A percentile compares a stretch with the other conserved stretches of the same genome.
Conservation (phyloP, 2,888 invertebrate species). For the Ctenicera cuprea region DNA sequence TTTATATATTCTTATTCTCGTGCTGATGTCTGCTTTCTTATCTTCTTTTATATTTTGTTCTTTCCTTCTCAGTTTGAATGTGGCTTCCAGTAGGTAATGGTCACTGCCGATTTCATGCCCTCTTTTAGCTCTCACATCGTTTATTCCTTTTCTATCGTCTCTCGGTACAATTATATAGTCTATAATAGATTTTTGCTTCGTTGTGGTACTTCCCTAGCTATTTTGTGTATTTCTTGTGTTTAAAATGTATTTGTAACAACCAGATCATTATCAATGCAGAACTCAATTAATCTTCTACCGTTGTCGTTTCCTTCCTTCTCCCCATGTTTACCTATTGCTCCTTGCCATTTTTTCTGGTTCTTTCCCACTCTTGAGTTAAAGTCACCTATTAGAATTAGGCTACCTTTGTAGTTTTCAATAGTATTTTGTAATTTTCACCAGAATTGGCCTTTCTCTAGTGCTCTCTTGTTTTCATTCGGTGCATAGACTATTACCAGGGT, state of each 20-base stretch:
- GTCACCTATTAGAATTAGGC: not conserved
- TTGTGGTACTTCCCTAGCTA: not conserved
- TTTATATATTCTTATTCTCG: too few relatives aligned
- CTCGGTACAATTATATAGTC: not conserved
- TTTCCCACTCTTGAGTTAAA: slow-evolving; percentile 1
- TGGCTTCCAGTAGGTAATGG: too few relatives aligned
- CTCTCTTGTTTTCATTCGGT: not conserved
- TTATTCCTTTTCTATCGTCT: too few relatives aligned
- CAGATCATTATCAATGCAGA: not conserved
- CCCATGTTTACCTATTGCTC: not conserved
- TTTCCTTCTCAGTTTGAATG: too few relatives aligned
- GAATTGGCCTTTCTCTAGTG: not conserved
- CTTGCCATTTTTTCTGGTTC: not conserved
- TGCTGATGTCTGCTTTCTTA: too few relatives aligned
- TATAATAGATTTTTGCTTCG: not conserved
- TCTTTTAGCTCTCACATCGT: not conserved
- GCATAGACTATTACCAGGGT: not conserved
- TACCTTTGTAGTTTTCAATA: not conserved
- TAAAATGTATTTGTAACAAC: slow-evolving; percentile 7
- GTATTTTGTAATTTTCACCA: not conserved
- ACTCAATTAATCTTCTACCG: not conserved
- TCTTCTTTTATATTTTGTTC: too few relatives aligned
- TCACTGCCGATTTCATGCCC: too few relatives aligned
- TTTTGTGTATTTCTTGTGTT: not conserved
- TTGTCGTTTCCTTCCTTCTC: not conserved